Evolutionary conservation across 2,113 vertebrate species (phyloP).

Genomic region (Coptodon bakossiorum): DNA sequence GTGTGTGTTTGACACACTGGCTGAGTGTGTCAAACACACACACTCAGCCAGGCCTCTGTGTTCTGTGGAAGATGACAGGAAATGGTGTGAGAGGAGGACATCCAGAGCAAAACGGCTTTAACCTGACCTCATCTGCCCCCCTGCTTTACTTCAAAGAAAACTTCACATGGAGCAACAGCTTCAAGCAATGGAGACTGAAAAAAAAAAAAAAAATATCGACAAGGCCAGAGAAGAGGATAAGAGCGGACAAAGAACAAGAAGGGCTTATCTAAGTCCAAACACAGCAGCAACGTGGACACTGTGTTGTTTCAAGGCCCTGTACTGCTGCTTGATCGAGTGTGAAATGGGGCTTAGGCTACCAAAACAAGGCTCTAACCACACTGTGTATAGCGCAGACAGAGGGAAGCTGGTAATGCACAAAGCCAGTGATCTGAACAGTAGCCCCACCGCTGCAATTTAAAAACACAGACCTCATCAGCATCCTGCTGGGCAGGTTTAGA

Average conservation of each 20-base stretch:
- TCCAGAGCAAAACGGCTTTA: background rate
- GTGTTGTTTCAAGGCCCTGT: background rate
- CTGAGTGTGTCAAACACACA: background rate
- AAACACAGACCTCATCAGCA: background rate
- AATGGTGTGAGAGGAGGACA: background rate
- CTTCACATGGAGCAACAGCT: background rate
- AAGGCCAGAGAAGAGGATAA: background rate
- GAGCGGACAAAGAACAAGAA: background rate
- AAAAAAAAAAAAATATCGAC: rapidly evolving
- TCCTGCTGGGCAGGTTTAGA: background rate
- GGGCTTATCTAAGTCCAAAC: background rate
- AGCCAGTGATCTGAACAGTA: background rate
- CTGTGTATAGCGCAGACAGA: background rate
- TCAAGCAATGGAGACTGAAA: background rate
- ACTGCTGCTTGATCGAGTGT: conserved; percentile 1
- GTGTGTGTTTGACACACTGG: background rate
- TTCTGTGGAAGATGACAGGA: background rate
- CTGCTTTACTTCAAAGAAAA: background rate
- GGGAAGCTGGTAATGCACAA: background rate
- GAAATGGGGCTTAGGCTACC: conserved; percentile 2
- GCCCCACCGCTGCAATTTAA: background rate
- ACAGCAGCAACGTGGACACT: background rate
- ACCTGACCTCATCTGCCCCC: background rate
- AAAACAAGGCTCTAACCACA: conserved; percentile 10
- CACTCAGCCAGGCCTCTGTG: background rate